Base-by-base conservation (phyloP, 2,113 vertebrate species). In the Acanthochromis polyacanthus region DNA sequence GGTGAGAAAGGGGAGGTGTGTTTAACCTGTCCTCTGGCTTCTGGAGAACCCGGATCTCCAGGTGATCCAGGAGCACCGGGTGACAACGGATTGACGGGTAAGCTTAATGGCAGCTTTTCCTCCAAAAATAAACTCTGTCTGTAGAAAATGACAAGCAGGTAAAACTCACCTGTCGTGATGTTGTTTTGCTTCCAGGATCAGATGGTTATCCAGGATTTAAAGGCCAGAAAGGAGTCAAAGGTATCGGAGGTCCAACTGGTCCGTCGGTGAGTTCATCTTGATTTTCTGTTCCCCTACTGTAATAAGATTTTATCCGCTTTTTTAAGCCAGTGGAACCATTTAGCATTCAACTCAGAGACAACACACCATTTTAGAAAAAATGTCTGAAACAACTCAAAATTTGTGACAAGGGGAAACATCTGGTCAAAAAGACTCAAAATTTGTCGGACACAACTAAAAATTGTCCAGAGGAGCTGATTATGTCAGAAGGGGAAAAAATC, bases 1-100 rank as follows among this genome's bases (percentile, higher is more conserved):
- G 94, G 94, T 71, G 81, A 93, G 1, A 92, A 88, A 71, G 94
- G 94, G 15, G 81, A 89, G 4, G 0, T 63, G 1, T 95, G 94
- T 53, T 60, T 0, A 0, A 0, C 8, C n/a, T 95, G 94, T 58
- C 0, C 0, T 10, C 0, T 10, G 4, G 0, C 6, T 16, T 4
- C 8, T 7, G 28, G 20, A 0, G 1, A 1, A 0, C 71, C 78
- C 0, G 92, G 88, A 81, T 75, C 78, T 30, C 22, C 79, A 6
- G 94, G 94, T 2, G 16, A 38, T 36, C 59, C 65, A 63, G 94
- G 94, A 67, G 30, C 71, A 17, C 64, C 46, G 20, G 94, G 94
- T 50, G 30, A 62, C 50, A 61, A 17, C 1, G 94, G 94, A 12
- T 0, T 12, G 0, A 2, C 48, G 80, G 94, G 94, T 95, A 85